Evolutionary conservation across 1,140 invertebrate species (phyloP), one percentile per base, ranked within the genome.

Genomic region (Bombus haemorrhoidalis): DNA sequence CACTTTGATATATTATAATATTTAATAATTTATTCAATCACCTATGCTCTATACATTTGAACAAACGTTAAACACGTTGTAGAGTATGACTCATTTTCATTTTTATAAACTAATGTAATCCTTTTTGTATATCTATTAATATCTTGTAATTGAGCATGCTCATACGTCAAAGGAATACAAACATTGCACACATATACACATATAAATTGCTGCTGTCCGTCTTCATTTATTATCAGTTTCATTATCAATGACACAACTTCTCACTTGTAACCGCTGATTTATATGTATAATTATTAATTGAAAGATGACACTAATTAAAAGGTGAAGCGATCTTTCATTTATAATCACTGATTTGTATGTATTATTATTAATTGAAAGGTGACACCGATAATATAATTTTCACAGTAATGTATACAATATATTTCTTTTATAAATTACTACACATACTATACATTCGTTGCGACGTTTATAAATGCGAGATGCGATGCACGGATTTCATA

Each of bases 101-200:
- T 78, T 88, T 32, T 10, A 62, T 59, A 43, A 72, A 47, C 25
- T 41, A 37, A 28, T 18, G n/a, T 77, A 68, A 68, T 4, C 28
- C 18, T 47, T 64, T 83, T 69, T 78, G 10, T 69, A 84, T 71
- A 78, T 69, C n/a, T 68, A 5, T 79, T 43, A 72, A 32, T 28
- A 34, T n/a, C 32, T 72, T 82, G 69, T 88, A 89, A 88, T 22
- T 75, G 66, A 79, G 64, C 37, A 47, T 68, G n/a, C 10, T 76
- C 28, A 22, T 81, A 39, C 32, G 32, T 34, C n/a, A 53, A 72
- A 66, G 37, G 18, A 39, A 68, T 59, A 76, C 39, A 76, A 41
- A 76, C 37, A n/a, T 76, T 47, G 39, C 71, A 47, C 32, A 34
- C 41, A 66, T 25, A 37, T 39, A 18, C 43, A 37, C 32, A 66